Base-by-base conservation (phyloP, 2,888 invertebrate species). In the Phalera bucephala region DNA sequence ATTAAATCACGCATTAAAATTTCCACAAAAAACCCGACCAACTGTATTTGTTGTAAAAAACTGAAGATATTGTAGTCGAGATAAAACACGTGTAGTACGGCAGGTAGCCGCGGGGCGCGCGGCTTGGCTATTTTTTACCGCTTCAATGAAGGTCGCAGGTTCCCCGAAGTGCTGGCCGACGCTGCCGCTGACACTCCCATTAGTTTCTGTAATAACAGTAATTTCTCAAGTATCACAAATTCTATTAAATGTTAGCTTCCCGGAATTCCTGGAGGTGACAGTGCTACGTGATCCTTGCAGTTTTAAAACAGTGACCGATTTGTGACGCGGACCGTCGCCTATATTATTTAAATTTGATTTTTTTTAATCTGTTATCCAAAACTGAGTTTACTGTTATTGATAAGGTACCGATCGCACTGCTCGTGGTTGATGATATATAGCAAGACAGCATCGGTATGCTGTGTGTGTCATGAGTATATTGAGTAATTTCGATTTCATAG, bases 151-250 rank as follows among this genome's bases (percentile, higher is more conserved):
- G 45, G 42, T 42, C 35, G 45, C 10, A 21, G 40, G 45, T 72
- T 72, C 72, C 42, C 43, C 57, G 72, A 70, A 72, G 58, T 56
- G 45, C 46, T 38, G 36, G 43, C 23, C 22, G 39, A 3, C 33
- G 45, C 47, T 10, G 43, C 33, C 29, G 54, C 22, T 40, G 55
- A 42, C 51, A 41, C 34, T 19, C 28, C 36, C 53, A 64, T 68
- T 54, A 33, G 47, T 66, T 60, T 51, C 19, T 36, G 33, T 50
- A 56, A 53, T 52, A 53, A 50, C 60, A 36, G 48, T 51, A 41
- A 64, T 58, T 22, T 45, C 41, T 58, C 47, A 56, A 31, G 21
- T 31, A 22, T 29, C 36, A 14, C 29, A 17, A 29, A 45, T 29
- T 14, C 15, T n/a, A 26, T 28, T 14, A 17, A 5, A 10, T 22